phyloP scores from a whole-genome alignment of 1,140 invertebrate species.

The Drosophila mauritiana region DNA sequence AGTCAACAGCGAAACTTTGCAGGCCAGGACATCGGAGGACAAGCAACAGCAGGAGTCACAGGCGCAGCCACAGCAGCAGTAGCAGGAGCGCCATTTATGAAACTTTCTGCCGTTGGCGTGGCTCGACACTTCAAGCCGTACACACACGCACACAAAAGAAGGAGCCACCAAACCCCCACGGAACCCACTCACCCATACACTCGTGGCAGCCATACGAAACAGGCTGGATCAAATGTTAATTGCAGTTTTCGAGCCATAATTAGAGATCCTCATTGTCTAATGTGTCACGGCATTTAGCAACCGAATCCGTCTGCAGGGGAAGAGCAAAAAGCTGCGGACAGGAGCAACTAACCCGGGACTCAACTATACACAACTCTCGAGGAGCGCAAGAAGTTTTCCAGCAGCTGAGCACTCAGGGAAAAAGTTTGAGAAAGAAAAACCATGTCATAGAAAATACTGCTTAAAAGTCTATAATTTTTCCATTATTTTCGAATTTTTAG shows the following conservation, averaged over 20 bases:
- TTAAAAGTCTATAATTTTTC: neutral
- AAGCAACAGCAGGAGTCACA: slow-evolving; percentile 14
- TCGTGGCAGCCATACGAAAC: slow-evolving; percentile 13
- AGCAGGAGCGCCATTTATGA: slow-evolving; percentile 53
- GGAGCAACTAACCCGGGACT: slow-evolving; percentile 19
- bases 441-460: too few relatives aligned
- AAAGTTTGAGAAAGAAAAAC: neutral
- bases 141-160: slow-evolving; percentile 20
- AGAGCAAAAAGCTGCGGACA: slow-evolving; percentile 20
- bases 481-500: neutral
- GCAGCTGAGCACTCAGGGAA: neutral
- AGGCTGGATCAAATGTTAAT: slow-evolving; percentile 75
- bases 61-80: slow-evolving; percentile 23
- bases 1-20: slow-evolving; percentile 68
- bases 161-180: neutral
- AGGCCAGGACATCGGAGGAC: slow-evolving; percentile 38
- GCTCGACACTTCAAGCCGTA: slow-evolving; percentile 70
- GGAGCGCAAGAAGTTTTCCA: slow-evolving; percentile 10
- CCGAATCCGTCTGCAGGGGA: slow-evolving; percentile 40
- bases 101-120: slow-evolving; percentile 71
- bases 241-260: slow-evolving; percentile 78
- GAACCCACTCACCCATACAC: slow-evolving; percentile 3
- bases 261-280: slow-evolving; percentile 78
- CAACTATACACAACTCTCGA: slow-evolving; percentile 35
- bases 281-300: slow-evolving; percentile 78